These are phyloP conservation scores for Chaenogobius annularis DNA, from an alignment of 2,113 vertebrate genomes.

Conservation along the genomic window DNA sequence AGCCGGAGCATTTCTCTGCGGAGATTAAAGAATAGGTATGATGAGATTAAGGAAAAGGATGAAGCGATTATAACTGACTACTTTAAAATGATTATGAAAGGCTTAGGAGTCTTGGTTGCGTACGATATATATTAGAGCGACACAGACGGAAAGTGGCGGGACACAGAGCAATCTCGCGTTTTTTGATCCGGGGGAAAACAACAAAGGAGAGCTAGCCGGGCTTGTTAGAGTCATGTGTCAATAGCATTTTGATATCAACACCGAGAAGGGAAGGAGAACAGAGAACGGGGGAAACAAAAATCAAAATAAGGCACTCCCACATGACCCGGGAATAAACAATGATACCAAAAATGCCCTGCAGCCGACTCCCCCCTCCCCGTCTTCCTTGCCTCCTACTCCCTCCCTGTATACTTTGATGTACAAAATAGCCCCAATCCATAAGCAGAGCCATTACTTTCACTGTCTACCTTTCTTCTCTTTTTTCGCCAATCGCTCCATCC, in stretches of 20 bases:
- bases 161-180: constrained; percentile 67
- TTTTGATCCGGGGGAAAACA: constrained; percentile 68
- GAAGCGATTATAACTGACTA: constrained; percentile 76
- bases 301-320: constrained; percentile 65
- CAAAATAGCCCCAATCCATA: constrained; percentile 75
- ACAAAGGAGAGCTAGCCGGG: constrained; percentile 61
- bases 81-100: constrained; percentile 79
- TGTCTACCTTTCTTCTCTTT: constrained; percentile 58
- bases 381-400: constrained; percentile 21
- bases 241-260: constrained; percentile 63
- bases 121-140: constrained; percentile 59
- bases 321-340: constrained; percentile 72
- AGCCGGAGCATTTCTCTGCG: constrained; percentile 60
- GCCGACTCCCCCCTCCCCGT: constrained; percentile 52
- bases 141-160: constrained; percentile 50
- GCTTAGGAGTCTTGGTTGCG: constrained; percentile 66
- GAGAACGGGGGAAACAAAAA: constrained; percentile 48
- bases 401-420: constrained; percentile 75
- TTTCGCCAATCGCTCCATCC: constrained; percentile 29
- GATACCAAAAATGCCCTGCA: constrained; percentile 73
- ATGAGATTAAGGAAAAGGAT: constrained; percentile 76
- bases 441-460: constrained; percentile 71
- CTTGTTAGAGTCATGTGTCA: constrained; percentile 67
- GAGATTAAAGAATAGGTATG: constrained; percentile 77
- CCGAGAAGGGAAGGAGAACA: constrained; percentile 48